Evolutionary conservation across 2,797 vertebrate genomes (phyloP), one percentile per base, ranked within the genome.

Genomic region (Rhyacichthys aspro): DNA sequence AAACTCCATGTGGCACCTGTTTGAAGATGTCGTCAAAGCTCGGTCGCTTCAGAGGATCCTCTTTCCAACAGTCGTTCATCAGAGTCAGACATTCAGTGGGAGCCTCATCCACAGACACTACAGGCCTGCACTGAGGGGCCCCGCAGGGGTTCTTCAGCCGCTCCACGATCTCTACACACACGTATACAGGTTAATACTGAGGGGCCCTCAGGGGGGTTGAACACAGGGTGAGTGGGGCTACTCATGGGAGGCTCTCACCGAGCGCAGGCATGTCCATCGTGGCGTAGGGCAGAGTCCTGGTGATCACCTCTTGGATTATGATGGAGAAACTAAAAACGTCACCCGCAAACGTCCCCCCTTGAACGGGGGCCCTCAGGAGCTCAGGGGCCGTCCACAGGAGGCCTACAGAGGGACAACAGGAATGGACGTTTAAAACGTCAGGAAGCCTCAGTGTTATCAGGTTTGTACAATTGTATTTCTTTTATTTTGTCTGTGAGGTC

Each of bases 241-340:
- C 23, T 28, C 7, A 5, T 28, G 23, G 45, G 23, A 23, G 4
- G 32, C 32, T 46, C 81, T 87, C 68, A 89, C 89, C 91, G 0
- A 92, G 86, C 0, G 93, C 70, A 0, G 88, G 83, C 83, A 95
- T 87, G 33, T 94, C 93, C 89, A 96, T 82, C 94, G 94, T 96
- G 74, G 94, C 94, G 0, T 94, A 97, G 0, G 95, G 96, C 0
- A 83, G 28, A 0, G 85, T 91, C 15, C 95, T 87, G 57, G 94
- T 91, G 63, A 97, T 94, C 7, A 97, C 94, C 83, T 97, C 96
- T 81, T 97, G 96, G 81, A 95, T 93, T 74, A 97, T 94, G 88
- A 97, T 94, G n/a, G 93, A 87, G 55, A 97, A 88, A 55, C 94
- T 94, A 74, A 91, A 97, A n/a, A 96, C 73, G 0, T 98, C 96